These are phyloP conservation scores for Addax nasomaculatus DNA, from an alignment of 2,113 vertebrate species.

Conservation along the genomic window DNA sequence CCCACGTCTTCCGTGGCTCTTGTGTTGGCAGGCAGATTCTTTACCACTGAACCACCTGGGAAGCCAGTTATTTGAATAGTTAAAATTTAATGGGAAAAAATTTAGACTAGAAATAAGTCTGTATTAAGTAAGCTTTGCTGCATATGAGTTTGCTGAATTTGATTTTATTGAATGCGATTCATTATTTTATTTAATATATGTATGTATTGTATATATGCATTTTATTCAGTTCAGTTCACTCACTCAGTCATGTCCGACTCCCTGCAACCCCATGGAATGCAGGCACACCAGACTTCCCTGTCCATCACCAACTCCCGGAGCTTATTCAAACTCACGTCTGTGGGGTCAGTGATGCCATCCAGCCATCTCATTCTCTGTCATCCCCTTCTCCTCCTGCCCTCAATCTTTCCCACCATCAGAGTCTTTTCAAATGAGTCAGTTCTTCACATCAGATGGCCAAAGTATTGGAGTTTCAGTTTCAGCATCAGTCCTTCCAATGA, in stretches of 20 bases:
- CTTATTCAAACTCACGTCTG: background rate
- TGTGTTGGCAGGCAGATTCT: background rate
- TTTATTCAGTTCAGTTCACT: background rate
- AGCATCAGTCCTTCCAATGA: background rate
- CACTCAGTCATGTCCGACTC: background rate
- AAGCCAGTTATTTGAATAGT: background rate
- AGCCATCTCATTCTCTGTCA: background rate
- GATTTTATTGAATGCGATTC: background rate
- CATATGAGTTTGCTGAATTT: background rate
- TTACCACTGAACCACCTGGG: background rate
- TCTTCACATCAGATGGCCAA: background rate
- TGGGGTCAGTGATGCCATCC: background rate
- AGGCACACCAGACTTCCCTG: background rate
- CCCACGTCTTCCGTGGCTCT: background rate
- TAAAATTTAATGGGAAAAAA: background rate
- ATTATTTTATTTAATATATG: background rate
- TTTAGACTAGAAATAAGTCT: background rate
- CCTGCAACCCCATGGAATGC: background rate
- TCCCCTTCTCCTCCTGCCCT: background rate
- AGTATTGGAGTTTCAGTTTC: background rate
- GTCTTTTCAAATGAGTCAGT: background rate
- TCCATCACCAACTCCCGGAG: background rate
- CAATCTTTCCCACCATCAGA: background rate
- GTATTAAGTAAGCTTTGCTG: constrained; percentile 7
- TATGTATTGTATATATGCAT: background rate